Base-by-base conservation (phyloP, 2,888 invertebrate genomes). In the Drosophila niveifrons region DNA sequence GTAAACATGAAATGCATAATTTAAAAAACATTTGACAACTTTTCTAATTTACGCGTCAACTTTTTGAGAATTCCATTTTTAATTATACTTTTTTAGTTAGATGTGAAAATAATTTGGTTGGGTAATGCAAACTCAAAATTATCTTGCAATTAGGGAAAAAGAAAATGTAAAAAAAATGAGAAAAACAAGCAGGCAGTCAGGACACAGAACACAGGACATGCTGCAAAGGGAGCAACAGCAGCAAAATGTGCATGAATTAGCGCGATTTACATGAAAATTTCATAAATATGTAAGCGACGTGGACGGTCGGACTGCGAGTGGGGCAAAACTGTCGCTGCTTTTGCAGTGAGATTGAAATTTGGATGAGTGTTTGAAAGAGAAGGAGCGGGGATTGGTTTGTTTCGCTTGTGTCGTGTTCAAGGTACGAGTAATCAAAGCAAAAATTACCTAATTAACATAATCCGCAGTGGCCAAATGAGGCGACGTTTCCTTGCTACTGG, bases 401-500 rank as follows among this genome's bases (percentile, higher is more conserved):
- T 43, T 29, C 18, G 18, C 31, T 44, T 44, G 44, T 55, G 46
- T 57, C 46, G 31, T 57, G 57, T 73, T 72, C 76, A 75, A 82
- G 90, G 88, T 82, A 88, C 67, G 69, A 70, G 78, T 77, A 89
- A 88, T 88, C 86, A 89, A 81, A 88, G 89, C 82, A 82, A 82
- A 89, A 90, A 90, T 88, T 90, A 90, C 88, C 88, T 88, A 88
- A 88, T 88, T 90, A 90, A 84, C 88, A 90, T 88, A 88, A 88
- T 88, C 88, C 88, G 80, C 86, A 88, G 89, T 88, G 88, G 76
- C 82, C 90, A 89, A 79, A 82, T 88, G 89, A 87, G 89, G 68
- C 81, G 80, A 66, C 67, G 67, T 52, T 72, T 68, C 69, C 71
- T 73, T 68, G 72, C 71, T 73, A 18, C 43, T 63, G 56, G 57